These are phyloP conservation scores for Chinchilla lanigera DNA, from an alignment of 2,113 vertebrate species.

Conservation along the genomic window DNA sequence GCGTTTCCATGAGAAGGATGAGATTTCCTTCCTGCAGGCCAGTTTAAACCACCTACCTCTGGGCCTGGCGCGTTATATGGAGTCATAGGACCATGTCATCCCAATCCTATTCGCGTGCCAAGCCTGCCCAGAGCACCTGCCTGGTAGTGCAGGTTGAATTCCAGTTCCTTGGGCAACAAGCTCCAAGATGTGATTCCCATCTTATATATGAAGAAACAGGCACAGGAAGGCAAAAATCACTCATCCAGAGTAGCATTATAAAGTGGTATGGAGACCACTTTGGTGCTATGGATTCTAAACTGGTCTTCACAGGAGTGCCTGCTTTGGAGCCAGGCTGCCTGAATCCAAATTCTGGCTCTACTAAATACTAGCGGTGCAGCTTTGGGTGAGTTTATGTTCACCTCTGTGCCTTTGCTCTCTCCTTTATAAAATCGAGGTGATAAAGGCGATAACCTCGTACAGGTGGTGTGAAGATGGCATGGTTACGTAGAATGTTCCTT, in stretches of 20 bases:
- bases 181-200: background rate
- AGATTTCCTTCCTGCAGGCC: background rate
- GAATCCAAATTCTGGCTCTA: background rate
- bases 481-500: background rate
- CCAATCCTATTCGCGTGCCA: background rate
- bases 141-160: background rate
- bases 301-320: background rate
- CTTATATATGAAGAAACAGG: constrained; percentile 16
- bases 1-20: background rate
- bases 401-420: background rate
- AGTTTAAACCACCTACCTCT: background rate
- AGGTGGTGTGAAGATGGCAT: background rate
- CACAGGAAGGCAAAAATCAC: background rate
- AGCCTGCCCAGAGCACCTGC: background rate
- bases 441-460: background rate
- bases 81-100: background rate
- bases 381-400: background rate
- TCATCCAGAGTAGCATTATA: background rate
- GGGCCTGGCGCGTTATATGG: background rate
- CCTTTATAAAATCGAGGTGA: background rate
- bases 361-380: background rate
- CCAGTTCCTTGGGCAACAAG: background rate
- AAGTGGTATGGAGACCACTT: background rate
- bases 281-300: background rate
- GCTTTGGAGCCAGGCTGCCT: background rate